Base-by-base conservation (phyloP, 2,797 vertebrate genomes). In the Octomys mimax region DNA sequence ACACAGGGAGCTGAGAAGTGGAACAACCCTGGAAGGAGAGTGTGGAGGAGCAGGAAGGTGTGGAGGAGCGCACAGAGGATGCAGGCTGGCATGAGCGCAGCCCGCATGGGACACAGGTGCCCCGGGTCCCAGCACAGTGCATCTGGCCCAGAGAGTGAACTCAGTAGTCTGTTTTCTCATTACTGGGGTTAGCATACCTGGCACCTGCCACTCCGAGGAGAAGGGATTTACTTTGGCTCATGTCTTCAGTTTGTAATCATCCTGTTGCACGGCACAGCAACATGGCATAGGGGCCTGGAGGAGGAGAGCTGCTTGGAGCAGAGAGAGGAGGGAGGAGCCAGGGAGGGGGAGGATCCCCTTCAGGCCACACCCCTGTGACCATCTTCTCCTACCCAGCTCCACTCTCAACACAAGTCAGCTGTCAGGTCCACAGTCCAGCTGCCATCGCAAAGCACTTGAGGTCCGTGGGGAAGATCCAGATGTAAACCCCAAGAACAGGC, bases 11-110 rank as follows among this genome's bases (percentile, higher is more conserved):
- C 42, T 18, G 42, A 77, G 42, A 49, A 28, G 13, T 0, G 13
- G 73, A 26, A 14, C 42, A 31, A 12, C 13, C 39, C 39, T 24
- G 13, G 73, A 46, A 12, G 42, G 24, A 75, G 24, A 26, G 39
- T 12, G 2, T 49, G 73, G 42, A 16, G 73, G 42, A 28, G 71
- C 22, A 12, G 26, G 24, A 46, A 42, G 42, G 73, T 0, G 12
- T 31, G 26, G 6, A 46, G 22, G 3, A 28, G 2, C 1, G 12
- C 1, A 6, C 24, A 46, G 26, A 28, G 26, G 24, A 46, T 6
- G 13, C 9, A 1, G 24, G 42, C 22, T 39, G 14, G 42, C 12
- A 14, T 31, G 26, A 42, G 36, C 14, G 19, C 11, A 7, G 13
- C 39, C 24, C 42, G 2, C 26, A 4, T 3, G 6, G 42, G 42